These are phyloP conservation scores for Leptinotarsa peninsularis DNA, from an alignment of 2,888 invertebrate genomes.

Conservation along the genomic window DNA sequence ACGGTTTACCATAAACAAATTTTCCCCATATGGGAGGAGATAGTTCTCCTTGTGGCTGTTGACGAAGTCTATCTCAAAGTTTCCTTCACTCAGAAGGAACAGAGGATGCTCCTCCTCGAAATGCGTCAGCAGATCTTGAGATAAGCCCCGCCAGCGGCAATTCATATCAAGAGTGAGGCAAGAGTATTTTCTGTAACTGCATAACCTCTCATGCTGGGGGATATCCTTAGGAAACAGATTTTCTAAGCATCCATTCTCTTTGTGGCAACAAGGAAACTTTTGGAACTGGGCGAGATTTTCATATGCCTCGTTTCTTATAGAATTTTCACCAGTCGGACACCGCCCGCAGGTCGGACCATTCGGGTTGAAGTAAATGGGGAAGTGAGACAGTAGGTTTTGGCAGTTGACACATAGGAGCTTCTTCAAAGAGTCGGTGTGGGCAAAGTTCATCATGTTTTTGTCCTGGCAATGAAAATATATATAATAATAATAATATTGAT, in stretches of 20 bases:
- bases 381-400: conserved; percentile 54
- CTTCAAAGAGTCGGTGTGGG: conserved; percentile 38
- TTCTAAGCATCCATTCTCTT: conserved; percentile 55
- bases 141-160: conserved; percentile 57
- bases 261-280: conserved; percentile 57
- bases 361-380: conserved; percentile 52
- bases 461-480: too few relatives aligned
- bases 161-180: conserved; percentile 47
- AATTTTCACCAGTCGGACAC: conserved; percentile 50
- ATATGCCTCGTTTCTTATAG: conserved; percentile 52
- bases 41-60: conserved; percentile 57
- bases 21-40: conserved; percentile 53
- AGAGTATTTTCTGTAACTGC: conserved; percentile 51
- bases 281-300: conserved; percentile 53
- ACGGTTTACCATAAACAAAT: conserved; percentile 55
- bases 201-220: conserved; percentile 54
- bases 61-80: conserved; percentile 59
- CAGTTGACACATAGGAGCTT: conserved; percentile 54
- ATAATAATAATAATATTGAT: too few relatives aligned
- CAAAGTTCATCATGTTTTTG: conserved; percentile 28
- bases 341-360: conserved; percentile 56
- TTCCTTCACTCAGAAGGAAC: conserved; percentile 52
- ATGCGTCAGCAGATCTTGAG: conserved; percentile 54
- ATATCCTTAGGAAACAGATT: conserved; percentile 48
- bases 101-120: conserved; percentile 55